A percentile compares a stretch with the other conserved stretches of the same genome.
phyloP scores from a whole-genome alignment of 2,113 vertebrate genomes.

The Guaruba guarouba region DNA sequence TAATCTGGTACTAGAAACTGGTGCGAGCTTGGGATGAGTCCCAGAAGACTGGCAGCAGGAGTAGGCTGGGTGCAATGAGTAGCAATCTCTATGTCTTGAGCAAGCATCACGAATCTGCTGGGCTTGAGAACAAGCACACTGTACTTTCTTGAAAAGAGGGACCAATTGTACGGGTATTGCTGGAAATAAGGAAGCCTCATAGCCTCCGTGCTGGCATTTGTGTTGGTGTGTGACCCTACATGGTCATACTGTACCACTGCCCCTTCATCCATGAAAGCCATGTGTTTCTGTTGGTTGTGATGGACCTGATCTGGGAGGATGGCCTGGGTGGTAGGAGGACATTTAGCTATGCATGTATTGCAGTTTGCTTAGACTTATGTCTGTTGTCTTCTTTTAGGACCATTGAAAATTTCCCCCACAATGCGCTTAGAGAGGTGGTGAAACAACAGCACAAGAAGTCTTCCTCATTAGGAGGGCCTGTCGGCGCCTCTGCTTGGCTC shows the following conservation, averaged over 20 bases:
- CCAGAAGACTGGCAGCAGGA: neutral
- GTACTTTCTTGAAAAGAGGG: neutral
- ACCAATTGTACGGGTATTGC: neutral
- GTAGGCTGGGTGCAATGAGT: accelerated
- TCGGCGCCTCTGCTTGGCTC: neutral
- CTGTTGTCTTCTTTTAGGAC: neutral
- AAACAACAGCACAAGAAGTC: neutral
- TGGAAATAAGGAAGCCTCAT: neutral
- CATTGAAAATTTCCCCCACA: neutral
- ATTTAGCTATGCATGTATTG: neutral
- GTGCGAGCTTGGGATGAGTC: neutral
- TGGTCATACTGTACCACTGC: neutral
- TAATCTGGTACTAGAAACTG: neutral
- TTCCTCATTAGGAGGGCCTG: neutral
- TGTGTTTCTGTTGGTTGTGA: neutral
- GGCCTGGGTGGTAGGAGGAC: neutral
- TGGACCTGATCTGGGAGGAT: neutral
- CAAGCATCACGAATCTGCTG: neutral
- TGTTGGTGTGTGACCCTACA: accelerated
- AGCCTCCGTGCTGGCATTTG: neutral
- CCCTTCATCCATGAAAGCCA: accelerated
- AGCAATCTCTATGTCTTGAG: neutral
- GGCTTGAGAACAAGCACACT: neutral
- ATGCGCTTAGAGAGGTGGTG: neutral
- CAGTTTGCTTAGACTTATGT: neutral